Conservation (phyloP, 2,797 vertebrate species). For the Lacerta viridis region DNA sequence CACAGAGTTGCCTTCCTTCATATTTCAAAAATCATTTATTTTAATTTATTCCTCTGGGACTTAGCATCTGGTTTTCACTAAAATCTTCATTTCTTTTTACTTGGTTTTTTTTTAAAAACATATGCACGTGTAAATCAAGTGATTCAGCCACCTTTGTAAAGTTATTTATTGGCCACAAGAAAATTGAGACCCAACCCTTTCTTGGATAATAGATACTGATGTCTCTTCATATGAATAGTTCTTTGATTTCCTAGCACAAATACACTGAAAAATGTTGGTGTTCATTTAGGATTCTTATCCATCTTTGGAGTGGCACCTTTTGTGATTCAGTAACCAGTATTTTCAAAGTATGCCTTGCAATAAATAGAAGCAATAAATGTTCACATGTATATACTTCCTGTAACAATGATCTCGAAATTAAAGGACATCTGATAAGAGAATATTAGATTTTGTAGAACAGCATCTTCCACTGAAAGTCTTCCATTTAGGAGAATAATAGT, state of each 20-base stretch:
- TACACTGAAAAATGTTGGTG: not conserved
- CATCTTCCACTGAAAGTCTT: not conserved
- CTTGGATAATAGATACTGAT: constrained; percentile 4
- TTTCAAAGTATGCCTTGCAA: not conserved
- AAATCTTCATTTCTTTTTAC: constrained; percentile 6
- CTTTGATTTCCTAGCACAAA: not conserved
- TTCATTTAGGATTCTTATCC: constrained; percentile 5
- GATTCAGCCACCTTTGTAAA: not conserved
- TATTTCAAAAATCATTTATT: constrained; percentile 36
- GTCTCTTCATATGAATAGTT: not conserved
- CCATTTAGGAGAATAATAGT: not conserved
- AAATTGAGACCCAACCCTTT: not conserved
- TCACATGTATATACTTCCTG: constrained; percentile 19
- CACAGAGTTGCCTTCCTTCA: constrained; percentile 20
- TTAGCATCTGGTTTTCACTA: constrained; percentile 33
- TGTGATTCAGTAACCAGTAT: accelerated
- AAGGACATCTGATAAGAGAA: constrained; percentile 12
- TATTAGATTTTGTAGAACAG: constrained; percentile 7
- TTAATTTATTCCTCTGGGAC: constrained; percentile 26
- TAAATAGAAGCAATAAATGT: constrained; percentile 11
- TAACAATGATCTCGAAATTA: constrained; percentile 25
- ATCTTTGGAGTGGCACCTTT: not conserved
- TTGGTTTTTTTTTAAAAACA: not conserved
- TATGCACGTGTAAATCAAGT: constrained; percentile 5
- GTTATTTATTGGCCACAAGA: not conserved